phyloP scores from a whole-genome alignment of 2,113 vertebrate genomes.

The Heterochromis multidens region DNA sequence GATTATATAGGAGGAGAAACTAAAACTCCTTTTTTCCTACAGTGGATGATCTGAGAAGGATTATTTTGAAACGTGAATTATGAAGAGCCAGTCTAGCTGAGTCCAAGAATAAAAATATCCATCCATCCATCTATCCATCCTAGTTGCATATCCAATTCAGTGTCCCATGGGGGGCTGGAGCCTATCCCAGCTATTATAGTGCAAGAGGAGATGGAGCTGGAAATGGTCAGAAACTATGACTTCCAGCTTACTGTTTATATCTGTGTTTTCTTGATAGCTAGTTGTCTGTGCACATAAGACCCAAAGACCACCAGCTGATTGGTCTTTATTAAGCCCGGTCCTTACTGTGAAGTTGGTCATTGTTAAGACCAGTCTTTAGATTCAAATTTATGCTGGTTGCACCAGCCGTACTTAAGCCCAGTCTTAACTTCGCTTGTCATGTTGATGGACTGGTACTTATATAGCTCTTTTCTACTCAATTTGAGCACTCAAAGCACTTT shows the following conservation, averaged over 20 bases:
- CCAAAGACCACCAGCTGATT: too few species aligned
- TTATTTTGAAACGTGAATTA: neutral
- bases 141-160: neutral
- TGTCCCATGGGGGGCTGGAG: neutral
- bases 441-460: neutral
- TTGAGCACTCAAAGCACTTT: neutral
- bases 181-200: neutral
- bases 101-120: neutral
- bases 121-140: neutral
- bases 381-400: neutral
- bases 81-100: neutral
- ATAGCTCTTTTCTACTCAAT: neutral
- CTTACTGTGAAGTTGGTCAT: neutral
- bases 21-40: neutral
- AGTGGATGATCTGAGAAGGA: too few species aligned
- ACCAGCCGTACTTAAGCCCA: neutral
- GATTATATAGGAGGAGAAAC: neutral
- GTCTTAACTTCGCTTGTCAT: neutral
- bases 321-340: neutral
- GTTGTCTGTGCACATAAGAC: neutral
- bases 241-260: neutral
- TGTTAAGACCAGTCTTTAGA: neutral
- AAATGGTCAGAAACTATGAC: neutral
- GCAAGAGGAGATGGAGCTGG: neutral
- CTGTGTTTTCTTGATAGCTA: rapidly evolving